Percentiles rank a stretch among this genome's conserved stretches.
These are phyloP conservation scores for Platynereis dumerilii DNA, from an alignment of 2,888 invertebrate species.

Conservation along the genomic window DNA sequence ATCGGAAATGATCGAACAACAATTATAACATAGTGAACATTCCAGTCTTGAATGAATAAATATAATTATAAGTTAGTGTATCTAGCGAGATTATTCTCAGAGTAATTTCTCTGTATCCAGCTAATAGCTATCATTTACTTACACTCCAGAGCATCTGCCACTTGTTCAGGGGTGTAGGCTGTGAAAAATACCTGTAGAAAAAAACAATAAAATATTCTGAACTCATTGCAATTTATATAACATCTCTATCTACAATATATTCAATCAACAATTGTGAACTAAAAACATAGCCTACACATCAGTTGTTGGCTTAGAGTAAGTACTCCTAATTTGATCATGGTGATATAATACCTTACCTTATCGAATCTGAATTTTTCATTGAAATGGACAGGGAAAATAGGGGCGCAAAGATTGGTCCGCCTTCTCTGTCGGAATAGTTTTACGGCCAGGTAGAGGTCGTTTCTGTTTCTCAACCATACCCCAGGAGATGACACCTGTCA, in stretches of 20 bases:
- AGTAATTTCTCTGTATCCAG: too few species aligned
- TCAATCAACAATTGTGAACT: too few species aligned
- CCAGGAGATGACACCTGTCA: slow-evolving; percentile 75
- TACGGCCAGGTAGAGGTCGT: slow-evolving; percentile 73
- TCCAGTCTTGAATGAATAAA: too few species aligned
- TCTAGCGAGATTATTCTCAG: too few species aligned
- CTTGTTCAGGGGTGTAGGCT: slow-evolving; percentile 22
- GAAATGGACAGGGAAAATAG: slow-evolving; percentile 73
- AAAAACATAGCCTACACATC: too few species aligned
- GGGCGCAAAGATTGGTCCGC: slow-evolving; percentile 68
- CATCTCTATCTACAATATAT: too few species aligned
- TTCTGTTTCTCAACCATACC: slow-evolving; percentile 79
- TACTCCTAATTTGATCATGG: neutral
- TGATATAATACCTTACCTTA: slow-evolving; percentile 51
- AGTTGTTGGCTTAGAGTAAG: neutral
- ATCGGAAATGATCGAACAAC: too few species aligned
- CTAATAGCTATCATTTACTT: too few species aligned
- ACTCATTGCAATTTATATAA: too few species aligned
- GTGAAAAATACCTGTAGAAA: slow-evolving; percentile 17
- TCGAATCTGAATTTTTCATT: slow-evolving; percentile 74
- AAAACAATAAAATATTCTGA: neutral
- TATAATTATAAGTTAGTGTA: too few species aligned
- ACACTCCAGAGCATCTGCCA: slow-evolving; percentile 20
- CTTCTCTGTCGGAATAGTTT: neutral
- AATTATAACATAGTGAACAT: too few species aligned